Conservation (phyloP, 2,888 invertebrate species). For the Orgyia antiqua region DNA sequence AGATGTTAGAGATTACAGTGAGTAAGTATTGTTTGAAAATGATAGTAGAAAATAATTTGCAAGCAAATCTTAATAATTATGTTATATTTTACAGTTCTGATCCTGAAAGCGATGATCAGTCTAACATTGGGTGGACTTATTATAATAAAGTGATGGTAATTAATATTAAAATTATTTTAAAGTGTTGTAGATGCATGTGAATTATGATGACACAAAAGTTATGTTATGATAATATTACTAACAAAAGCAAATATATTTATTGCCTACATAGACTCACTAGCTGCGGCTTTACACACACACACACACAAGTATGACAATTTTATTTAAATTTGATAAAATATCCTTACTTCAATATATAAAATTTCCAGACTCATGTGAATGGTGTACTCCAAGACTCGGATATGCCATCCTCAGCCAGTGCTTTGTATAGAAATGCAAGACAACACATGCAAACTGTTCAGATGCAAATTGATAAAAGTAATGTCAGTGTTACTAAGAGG, state of each 20-base stretch:
- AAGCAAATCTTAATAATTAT: neutral
- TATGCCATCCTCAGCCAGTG: constrained; percentile 69
- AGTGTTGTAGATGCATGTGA: neutral
- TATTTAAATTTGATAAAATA: constrained; percentile 12
- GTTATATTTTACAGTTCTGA: constrained; percentile 60
- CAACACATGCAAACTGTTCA: constrained; percentile 54
- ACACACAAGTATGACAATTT: too few relatives aligned
- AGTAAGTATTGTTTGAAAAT: constrained; percentile 45
- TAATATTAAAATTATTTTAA: neutral
- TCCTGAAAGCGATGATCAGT: constrained; percentile 72
- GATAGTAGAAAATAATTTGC: neutral
- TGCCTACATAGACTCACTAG: too few relatives aligned
- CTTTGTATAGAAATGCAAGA: constrained; percentile 53
- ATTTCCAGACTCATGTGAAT: constrained; percentile 67
- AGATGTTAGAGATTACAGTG: constrained; percentile 68
- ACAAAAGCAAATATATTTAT: too few relatives aligned
- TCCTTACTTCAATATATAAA: too few relatives aligned
- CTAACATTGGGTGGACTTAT: constrained; percentile 83
- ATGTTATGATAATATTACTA: neutral
- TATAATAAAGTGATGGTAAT: constrained; percentile 84
- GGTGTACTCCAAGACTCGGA: constrained; percentile 70
- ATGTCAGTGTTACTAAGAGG: constrained; percentile 70
- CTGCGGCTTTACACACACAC: too few relatives aligned
- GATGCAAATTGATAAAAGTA: constrained; percentile 69
- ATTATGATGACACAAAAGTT: neutral